These are phyloP conservation scores for Tympanoctomys barrerae DNA, from an alignment of 2,797 vertebrate genomes.

Conservation along the genomic window DNA sequence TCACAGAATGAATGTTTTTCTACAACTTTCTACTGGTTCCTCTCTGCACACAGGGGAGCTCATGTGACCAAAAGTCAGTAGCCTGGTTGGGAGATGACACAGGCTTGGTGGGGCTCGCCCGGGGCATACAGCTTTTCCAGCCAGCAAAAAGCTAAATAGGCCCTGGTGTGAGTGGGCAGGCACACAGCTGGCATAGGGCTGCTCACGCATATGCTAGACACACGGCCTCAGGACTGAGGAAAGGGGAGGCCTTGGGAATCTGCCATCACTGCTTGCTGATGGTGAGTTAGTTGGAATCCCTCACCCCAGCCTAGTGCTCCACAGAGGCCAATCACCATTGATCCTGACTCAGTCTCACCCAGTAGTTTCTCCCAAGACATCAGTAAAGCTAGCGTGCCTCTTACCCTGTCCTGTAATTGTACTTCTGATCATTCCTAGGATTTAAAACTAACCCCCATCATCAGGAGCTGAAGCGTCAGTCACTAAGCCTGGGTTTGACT, in stretches of 20 bases:
- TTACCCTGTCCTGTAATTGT: background rate
- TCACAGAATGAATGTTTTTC: slow-evolving; percentile 39
- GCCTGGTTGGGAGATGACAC: background rate
- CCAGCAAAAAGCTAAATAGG: slow-evolving; percentile 21
- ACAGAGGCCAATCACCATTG: background rate
- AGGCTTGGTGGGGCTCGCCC: background rate
- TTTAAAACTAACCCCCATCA: slow-evolving; percentile 15
- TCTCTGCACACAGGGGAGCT: slow-evolving; percentile 5
- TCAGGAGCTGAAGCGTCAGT: background rate
- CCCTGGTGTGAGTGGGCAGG: background rate
- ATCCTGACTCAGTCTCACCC: background rate
- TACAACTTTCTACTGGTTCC: slow-evolving; percentile 54
- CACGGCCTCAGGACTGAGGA: slow-evolving; percentile 29
- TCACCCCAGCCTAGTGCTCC: background rate
- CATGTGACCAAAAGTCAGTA: background rate
- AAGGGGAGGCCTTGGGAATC: background rate
- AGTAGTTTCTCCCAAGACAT: background rate
- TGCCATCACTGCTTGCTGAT: slow-evolving; percentile 26
- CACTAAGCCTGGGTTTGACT: background rate
- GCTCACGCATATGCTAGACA: slow-evolving; percentile 6
- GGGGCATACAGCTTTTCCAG: slow-evolving; percentile 20
- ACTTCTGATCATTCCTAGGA: background rate
- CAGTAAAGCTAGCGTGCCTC: background rate
- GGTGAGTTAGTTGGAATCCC: slow-evolving; percentile 8
- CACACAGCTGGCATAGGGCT: background rate